phyloP scores from a whole-genome alignment of 2,113 vertebrate species.

The Mesoclemmys tuberculata region DNA sequence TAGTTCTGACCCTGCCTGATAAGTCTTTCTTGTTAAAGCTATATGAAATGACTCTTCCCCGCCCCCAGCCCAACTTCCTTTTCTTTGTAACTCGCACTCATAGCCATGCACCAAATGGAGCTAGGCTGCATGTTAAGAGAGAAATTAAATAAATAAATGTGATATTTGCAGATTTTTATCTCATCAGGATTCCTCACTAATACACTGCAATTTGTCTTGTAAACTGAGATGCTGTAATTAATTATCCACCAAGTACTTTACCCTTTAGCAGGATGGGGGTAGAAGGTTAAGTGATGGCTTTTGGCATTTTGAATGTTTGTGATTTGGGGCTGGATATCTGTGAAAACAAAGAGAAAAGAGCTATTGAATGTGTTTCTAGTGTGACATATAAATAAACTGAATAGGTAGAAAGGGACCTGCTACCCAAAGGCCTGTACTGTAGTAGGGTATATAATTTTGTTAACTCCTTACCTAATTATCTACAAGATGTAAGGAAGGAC shows the following conservation, averaged over 20 bases:
- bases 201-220: constrained; percentile 34
- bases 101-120: background rate
- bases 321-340: background rate
- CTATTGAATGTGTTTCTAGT: background rate
- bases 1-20: background rate
- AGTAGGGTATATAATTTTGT: background rate
- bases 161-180: constrained; percentile 56
- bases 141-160: constrained; percentile 53
- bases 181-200: constrained; percentile 53
- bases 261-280: constrained; percentile 15
- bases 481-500: background rate
- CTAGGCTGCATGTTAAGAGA: constrained; percentile 33
- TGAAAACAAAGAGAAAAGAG: background rate
- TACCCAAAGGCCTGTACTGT: background rate
- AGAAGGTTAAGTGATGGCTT: constrained; percentile 33
- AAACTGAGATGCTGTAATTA: constrained; percentile 26
- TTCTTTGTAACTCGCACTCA: constrained; percentile 4
- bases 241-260: constrained; percentile 5
- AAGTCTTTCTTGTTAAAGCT: background rate
- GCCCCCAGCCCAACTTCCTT: background rate
- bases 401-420: background rate
- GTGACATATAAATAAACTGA: background rate
- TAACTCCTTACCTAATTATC: too few relatives aligned
- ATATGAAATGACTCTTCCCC: background rate
- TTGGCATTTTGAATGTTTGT: constrained; percentile 25